Evolutionary conservation across 2,797 vertebrate species (phyloP), one percentile per base, ranked within the genome.

Genomic region (Etheostoma perlongum): DNA sequence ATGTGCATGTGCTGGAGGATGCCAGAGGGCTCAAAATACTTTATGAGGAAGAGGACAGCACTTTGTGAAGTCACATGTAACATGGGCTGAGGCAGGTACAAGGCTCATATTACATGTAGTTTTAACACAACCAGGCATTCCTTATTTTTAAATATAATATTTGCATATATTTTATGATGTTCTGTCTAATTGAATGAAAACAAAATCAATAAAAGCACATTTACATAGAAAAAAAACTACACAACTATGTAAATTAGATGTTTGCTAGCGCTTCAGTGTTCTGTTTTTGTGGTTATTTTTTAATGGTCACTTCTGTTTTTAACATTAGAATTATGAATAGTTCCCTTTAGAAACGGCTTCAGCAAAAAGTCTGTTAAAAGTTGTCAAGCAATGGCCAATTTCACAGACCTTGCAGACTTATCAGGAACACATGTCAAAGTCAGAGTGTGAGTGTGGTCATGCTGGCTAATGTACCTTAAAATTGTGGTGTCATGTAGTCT

Each of bases 231-330:
- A 72, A 18, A 40, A 2, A 64, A 19, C 13, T 10, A 12, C 40
- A 48, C 0, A 69, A 2, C 2, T 57, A 27, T 61, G n/a, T 52
- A 12, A 48, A 64, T 53, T 42, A 0, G 0, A 42, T 57, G 10
- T 54, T 54, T 48, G 0, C 7, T 0, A 8, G n/a, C 40, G n/a
- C 2, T 57, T 13, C 48, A 69, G 4, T 21, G 18, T 3, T 55
- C 1, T 55, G n/a, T 53, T 12, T 54, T 52, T 46, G 5, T 55
- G 11, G 0, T 33, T 54, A 12, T 40, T 74, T 42, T 66, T 16
- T 18, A 54, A 57, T 19, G 6, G 33, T 58, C 14, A 47, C 19
- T 12, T 23, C 25, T 67, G 61, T 40, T 73, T 80, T 60, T 16
- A 73, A 42, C 27, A 69, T 62, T 58, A 57, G 5, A 54, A 21